phyloP scores from a whole-genome alignment of 2,888 invertebrate species.

The Drosophila histrio region DNA sequence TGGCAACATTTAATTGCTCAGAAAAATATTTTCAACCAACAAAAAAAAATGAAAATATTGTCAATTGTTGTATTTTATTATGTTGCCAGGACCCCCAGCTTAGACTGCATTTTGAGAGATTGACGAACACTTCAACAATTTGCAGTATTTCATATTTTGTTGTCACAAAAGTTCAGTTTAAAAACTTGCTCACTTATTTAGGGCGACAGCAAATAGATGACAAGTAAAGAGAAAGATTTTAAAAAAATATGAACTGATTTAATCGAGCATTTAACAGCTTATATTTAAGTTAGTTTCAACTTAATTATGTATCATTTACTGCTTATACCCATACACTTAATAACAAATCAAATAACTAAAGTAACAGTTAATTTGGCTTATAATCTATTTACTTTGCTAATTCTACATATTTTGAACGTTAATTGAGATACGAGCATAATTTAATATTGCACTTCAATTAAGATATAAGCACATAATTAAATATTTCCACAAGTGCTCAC shows the following conservation, averaged over 20 bases:
- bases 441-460: not conserved
- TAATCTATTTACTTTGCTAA: not conserved
- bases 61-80: conserved; percentile 73
- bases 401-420: not conserved
- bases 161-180: conserved; percentile 53
- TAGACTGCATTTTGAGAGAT: conserved; percentile 32
- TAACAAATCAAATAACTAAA: too few species aligned
- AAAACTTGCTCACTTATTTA: conserved; percentile 27
- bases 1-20: conserved; percentile 81
- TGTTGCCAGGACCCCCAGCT: conserved; percentile 37
- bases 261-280: not conserved
- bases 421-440: not conserved
- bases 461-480: not conserved
- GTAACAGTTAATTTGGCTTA: not conserved
- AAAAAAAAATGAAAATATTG: conserved; percentile 61
- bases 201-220: not conserved
- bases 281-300: not conserved
- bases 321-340: not conserved
- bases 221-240: not conserved
- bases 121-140: conserved; percentile 56
- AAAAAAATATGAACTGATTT: not conserved
- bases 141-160: conserved; percentile 57
- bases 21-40: conserved; percentile 70
- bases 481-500: conserved; percentile 1
- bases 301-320: not conserved